Conservation (phyloP, 2,797 vertebrate species). For the Pterois miles region DNA sequence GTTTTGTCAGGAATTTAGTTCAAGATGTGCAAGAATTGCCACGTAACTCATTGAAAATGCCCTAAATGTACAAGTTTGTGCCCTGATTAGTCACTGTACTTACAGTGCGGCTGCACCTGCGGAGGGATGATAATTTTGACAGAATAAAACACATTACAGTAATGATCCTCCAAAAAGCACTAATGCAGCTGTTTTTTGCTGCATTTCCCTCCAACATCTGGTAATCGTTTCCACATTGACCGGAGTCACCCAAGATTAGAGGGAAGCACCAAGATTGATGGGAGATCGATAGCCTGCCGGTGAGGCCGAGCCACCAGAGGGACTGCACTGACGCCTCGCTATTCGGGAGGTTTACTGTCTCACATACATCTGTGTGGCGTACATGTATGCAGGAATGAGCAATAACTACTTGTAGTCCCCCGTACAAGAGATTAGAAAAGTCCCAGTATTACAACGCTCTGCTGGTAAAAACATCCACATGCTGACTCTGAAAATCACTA, state of each 20-base stretch:
- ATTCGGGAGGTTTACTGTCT: conserved; percentile 14
- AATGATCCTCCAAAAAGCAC: conserved; percentile 3
- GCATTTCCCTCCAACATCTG: conserved; percentile 48
- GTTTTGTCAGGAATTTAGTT: neutral
- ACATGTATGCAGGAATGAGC: neutral
- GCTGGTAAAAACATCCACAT: neutral
- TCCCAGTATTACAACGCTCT: neutral
- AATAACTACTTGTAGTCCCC: neutral
- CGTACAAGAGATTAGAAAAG: neutral
- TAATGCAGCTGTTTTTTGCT: conserved; percentile 52
- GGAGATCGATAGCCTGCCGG: conserved; percentile 64
- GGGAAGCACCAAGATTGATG: conserved; percentile 53
- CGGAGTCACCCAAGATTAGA: conserved; percentile 59
- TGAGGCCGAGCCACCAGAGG: conserved; percentile 11
- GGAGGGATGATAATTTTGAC: neutral
- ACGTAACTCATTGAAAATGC: neutral
- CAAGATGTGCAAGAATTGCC: neutral
- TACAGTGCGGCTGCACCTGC: neutral
- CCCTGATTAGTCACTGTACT: neutral
- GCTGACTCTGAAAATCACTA: neutral
- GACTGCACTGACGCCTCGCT: neutral
- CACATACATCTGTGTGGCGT: neutral
- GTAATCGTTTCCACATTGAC: conserved; percentile 56
- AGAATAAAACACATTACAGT: conserved; percentile 23
- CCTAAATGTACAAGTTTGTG: neutral